Evolutionary conservation across 2,888 invertebrate genomes (phyloP).

Genomic region (Drosophila suboccidentalis): DNA sequence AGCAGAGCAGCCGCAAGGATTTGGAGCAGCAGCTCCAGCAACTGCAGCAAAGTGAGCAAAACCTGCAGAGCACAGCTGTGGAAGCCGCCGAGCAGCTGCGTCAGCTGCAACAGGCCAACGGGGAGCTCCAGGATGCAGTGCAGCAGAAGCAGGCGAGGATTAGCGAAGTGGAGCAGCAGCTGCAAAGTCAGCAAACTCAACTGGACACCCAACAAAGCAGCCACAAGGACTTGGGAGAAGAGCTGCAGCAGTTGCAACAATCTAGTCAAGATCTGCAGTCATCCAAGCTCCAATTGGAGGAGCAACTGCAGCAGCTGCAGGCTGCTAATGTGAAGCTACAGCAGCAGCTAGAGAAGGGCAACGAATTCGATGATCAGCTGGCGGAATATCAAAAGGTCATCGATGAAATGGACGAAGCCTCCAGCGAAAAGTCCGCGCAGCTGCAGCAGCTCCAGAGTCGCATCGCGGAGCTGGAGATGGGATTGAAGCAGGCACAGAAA

Average conservation of each 20-base stretch:
- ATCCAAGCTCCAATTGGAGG: conserved; percentile 34
- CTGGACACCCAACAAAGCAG: conserved; percentile 47
- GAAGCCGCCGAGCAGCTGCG: conserved; percentile 58
- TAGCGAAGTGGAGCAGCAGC: conserved; percentile 27
- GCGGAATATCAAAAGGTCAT: conserved; percentile 77
- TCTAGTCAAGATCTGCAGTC: conserved; percentile 39
- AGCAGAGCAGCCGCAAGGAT: conserved; percentile 43
- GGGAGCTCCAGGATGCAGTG: conserved; percentile 47
- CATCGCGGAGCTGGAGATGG: conserved; percentile 60
- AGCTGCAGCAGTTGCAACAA: conserved; percentile 43
- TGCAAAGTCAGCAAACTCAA: conserved; percentile 19
- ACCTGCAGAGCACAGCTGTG: conserved; percentile 44
- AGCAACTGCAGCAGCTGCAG: conserved; percentile 62
- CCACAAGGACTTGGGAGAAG: conserved; percentile 52
- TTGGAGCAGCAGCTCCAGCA: conserved; percentile 35
- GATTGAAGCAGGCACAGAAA: conserved; percentile 47
- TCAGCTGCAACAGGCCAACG: conserved; percentile 63
- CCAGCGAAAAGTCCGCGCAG: conserved; percentile 53
- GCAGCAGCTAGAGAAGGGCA: conserved; percentile 46
- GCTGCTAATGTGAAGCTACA: conserved; percentile 51
- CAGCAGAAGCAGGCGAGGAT: conserved; percentile 33
- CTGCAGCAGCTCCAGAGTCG: conserved; percentile 59
- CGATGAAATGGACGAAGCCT: conserved; percentile 79
- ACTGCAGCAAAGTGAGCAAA: conserved; percentile 39
- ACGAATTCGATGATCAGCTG: conserved; percentile 66